phyloP scores from a whole-genome alignment of 1,140 invertebrate genomes.

The Rhopalosiphum padi region DNA sequence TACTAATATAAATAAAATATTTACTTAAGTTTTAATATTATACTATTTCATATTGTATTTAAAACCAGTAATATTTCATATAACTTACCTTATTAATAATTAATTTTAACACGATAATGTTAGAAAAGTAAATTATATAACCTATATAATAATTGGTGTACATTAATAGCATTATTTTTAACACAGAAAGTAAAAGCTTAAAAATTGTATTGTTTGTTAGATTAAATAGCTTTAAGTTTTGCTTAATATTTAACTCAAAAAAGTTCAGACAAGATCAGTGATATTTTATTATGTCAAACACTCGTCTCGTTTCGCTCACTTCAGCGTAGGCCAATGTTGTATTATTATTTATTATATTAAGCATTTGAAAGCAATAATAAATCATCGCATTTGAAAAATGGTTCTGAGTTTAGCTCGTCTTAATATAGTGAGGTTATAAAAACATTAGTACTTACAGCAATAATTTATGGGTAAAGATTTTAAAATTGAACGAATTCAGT shows the following conservation, averaged over 20 bases:
- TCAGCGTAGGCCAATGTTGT: background rate
- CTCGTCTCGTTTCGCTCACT: background rate
- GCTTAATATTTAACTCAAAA: background rate
- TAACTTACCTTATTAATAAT: background rate
- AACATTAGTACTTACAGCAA: background rate
- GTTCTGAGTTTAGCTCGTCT: background rate
- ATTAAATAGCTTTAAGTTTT: background rate
- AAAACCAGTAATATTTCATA: background rate
- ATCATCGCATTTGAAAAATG: slow-evolving; percentile 2
- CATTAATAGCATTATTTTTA: background rate
- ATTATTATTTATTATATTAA: background rate
- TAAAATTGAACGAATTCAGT: background rate
- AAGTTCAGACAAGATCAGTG: background rate
- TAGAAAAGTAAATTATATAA: background rate
- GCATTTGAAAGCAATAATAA: background rate
- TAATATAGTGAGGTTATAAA: background rate
- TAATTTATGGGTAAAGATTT: background rate
- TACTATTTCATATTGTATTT: background rate
- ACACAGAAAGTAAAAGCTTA: too few species aligned
- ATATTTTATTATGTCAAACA: background rate
- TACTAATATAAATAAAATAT: background rate
- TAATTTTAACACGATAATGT: background rate
- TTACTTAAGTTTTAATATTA: background rate
- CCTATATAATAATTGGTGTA: background rate
- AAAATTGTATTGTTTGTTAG: background rate